These are phyloP conservation scores for Caretta caretta DNA, from an alignment of 2,113 vertebrate species.

Conservation along the genomic window DNA sequence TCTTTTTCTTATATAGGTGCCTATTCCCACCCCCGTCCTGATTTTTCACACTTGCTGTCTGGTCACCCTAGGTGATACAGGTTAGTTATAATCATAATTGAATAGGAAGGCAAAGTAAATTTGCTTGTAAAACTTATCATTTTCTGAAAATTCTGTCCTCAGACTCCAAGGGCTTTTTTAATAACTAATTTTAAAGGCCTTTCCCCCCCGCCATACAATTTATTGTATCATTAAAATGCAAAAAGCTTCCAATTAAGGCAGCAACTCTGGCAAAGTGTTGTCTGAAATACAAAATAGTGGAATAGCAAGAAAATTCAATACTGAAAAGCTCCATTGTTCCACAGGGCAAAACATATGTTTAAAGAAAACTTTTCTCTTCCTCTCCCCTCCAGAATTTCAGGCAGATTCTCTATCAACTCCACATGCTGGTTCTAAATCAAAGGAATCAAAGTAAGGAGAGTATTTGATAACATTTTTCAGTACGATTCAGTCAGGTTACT, in stretches of 20 bases:
- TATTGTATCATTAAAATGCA: slow-evolving; percentile 54
- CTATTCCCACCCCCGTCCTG: no score
- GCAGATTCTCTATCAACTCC: neutral
- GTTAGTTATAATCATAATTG: neutral
- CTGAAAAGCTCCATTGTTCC: neutral
- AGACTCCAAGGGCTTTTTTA: slow-evolving; percentile 5
- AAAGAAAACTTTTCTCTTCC: slow-evolving; percentile 42
- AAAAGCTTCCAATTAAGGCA: slow-evolving; percentile 52
- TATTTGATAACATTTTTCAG: slow-evolving; percentile 61
- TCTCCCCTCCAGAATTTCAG: neutral
- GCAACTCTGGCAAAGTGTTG: slow-evolving; percentile 16
- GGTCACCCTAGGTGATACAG: no score
- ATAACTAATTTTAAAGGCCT: slow-evolving; percentile 21
- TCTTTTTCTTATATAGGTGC: no score
- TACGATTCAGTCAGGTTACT: neutral
- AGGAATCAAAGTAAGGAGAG: slow-evolving; percentile 48
- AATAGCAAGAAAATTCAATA: slow-evolving; percentile 53
- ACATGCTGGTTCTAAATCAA: neutral
- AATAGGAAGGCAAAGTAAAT: slow-evolving; percentile 15
- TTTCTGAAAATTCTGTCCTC: slow-evolving; percentile 40
- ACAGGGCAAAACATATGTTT: neutral
- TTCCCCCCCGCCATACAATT: slow-evolving; percentile 6
- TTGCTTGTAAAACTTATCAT: slow-evolving; percentile 27
- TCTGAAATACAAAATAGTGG: slow-evolving; percentile 42
- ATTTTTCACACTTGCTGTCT: no score